These are phyloP conservation scores for Nephila pilipes DNA, from an alignment of 1,140 invertebrate genomes.

Conservation along the genomic window DNA sequence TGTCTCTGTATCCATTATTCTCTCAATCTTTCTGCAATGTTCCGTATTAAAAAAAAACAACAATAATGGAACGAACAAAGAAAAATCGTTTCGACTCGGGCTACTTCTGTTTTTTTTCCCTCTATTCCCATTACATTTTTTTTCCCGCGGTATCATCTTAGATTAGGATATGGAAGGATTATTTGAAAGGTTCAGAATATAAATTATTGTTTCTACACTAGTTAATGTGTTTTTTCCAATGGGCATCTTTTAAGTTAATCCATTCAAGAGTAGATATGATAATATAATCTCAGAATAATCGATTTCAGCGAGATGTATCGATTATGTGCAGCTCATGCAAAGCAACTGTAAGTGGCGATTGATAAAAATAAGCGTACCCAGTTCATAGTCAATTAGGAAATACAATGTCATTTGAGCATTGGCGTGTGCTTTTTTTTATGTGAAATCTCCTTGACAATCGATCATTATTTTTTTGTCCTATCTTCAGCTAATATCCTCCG, in stretches of 20 bases:
- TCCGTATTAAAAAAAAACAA: conserved; percentile 21
- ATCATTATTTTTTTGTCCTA: background rate
- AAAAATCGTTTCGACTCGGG: conserved; percentile 20
- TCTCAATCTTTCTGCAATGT: conserved; percentile 41
- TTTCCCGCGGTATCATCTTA: background rate
- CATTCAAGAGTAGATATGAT: background rate
- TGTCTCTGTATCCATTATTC: background rate
- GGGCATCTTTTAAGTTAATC: background rate
- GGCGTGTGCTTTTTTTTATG: background rate
- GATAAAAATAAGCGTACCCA: no score
- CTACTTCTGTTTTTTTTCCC: background rate
- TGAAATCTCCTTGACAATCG: background rate
- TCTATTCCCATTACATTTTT: background rate
- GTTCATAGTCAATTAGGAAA: no score
- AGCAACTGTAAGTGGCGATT: background rate
- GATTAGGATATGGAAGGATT: background rate
- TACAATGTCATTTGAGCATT: no score
- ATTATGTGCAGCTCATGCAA: background rate
- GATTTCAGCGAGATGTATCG: no score
- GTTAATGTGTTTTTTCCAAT: background rate
- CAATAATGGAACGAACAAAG: conserved; percentile 36
- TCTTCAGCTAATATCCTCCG: background rate
- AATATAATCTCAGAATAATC: no score
- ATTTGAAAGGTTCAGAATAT: background rate
- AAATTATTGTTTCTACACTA: background rate